Base-by-base conservation (phyloP, 2,113 vertebrate genomes). In the Irena cyanogastra region DNA sequence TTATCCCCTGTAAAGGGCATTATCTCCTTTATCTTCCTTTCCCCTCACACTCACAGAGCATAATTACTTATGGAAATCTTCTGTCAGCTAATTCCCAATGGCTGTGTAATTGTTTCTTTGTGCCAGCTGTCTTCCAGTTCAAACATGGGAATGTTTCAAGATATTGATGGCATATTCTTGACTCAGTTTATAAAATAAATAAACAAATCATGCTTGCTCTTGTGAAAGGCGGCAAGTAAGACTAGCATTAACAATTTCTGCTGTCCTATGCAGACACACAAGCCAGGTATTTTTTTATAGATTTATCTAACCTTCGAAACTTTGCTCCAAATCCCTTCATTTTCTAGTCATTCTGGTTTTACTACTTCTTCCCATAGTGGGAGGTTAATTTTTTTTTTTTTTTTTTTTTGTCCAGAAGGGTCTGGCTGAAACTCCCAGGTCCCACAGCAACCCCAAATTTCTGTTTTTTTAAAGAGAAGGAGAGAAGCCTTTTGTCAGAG, bases 141-240 rank as follows among this genome's bases (percentile, higher is more conserved):
- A 95, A 96, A 92, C 74, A 96, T 3, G 22, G 92, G 42, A 93
- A 91, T 80, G 60, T 94, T 96, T 95, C 83, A 95, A 97, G 94
- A 94, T 97, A 95, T 95, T 89, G 95, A 94, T 96, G 89, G 94
- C 81, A 96, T 90, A 95, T 81, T 95, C 76, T 94, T 87, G 59
- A 85, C 61, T 93, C 90, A 90, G 89, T 95, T 93, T 92, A 96
- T 93, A 94, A 94, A 85, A 92, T 75, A 86, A 90, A 96, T 75
- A 92, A 90, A 84, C 44, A 85, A 85, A 77, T 52, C 0, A 0
- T 74, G 54, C 56, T 56, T 39, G 19, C 60, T 91, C 56, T 31
- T 49, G 28, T 70, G 80, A 88, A 92, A 93, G 94, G 52, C 59
- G 94, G 52, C 59, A 93, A 69, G 57, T 22, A 39, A 65, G 24